These are phyloP conservation scores for Erpetoichthys calabaricus DNA, from an alignment of 2,797 vertebrate species.

Conservation along the genomic window DNA sequence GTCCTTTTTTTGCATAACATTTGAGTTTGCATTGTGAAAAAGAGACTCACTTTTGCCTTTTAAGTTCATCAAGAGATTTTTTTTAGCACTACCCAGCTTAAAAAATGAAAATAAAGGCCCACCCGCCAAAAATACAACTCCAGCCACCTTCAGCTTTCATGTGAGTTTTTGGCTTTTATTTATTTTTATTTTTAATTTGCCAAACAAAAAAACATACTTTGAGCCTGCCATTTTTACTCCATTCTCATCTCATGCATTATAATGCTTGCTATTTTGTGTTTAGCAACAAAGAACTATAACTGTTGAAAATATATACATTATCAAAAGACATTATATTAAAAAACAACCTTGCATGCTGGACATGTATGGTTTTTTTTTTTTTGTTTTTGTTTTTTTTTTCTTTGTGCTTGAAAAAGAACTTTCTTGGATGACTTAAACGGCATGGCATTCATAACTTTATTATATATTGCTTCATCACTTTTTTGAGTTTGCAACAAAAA, in stretches of 20 bases:
- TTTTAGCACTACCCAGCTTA: conserved; percentile 50
- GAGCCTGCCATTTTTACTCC: conserved; percentile 71
- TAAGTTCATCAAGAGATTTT: conserved; percentile 56
- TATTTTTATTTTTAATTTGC: conserved; percentile 37
- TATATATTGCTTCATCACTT: conserved; percentile 76
- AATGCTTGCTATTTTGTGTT: conserved; percentile 78
- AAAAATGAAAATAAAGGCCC: conserved; percentile 46
- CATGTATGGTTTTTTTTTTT: conserved; percentile 84
- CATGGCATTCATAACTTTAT: conserved; percentile 88
- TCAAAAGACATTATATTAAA: conserved; percentile 78
- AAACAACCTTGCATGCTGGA: conserved; percentile 97
- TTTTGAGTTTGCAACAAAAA: conserved; percentile 87
- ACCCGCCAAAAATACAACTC: conserved; percentile 59
- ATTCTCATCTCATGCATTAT: conserved; percentile 84
- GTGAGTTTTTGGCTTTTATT: conserved; percentile 45
- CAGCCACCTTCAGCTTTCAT: conserved; percentile 61
- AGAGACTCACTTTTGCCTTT: conserved; percentile 47
- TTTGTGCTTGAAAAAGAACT: conserved; percentile 76
- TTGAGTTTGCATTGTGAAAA: conserved; percentile 65
- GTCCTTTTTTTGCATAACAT: conserved; percentile 58
- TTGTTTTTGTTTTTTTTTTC: conserved; percentile 33
- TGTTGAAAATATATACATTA: conserved; percentile 60
- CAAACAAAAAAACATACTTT: conserved; percentile 66
- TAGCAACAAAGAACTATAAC: conserved; percentile 72
- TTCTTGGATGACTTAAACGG: conserved; percentile 75